Conservation (phyloP, 2,113 vertebrate genomes). For the Monopterus albus region DNA sequence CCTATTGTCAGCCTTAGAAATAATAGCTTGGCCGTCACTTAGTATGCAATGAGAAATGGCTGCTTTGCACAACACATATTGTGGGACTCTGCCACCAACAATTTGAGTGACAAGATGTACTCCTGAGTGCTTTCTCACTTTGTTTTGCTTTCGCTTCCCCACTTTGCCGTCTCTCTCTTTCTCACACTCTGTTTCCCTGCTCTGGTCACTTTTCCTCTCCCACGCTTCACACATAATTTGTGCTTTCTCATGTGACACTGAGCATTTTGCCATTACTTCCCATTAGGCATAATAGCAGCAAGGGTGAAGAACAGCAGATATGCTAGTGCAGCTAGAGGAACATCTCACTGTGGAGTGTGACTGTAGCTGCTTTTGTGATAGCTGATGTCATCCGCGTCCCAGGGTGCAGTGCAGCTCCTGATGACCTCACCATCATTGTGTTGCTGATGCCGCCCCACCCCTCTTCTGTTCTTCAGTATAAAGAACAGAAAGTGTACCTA, state of each 20-base stretch:
- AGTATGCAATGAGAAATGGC: constrained; percentile 58
- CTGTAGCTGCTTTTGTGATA: constrained; percentile 27
- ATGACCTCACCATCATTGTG: constrained; percentile 19
- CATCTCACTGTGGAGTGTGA: constrained; percentile 21
- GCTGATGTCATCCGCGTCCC: constrained; percentile 20
- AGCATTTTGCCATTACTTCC: constrained; percentile 65
- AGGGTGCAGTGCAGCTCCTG: constrained; percentile 3
- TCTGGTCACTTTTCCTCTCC: constrained; percentile 57
- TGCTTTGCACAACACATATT: constrained; percentile 42
- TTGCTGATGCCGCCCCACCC: background rate
- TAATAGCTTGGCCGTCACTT: constrained; percentile 51
- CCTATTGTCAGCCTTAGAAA: constrained; percentile 53
- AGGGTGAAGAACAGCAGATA: constrained; percentile 18
- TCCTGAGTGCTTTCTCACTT: constrained; percentile 67
- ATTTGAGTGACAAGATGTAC: constrained; percentile 65
- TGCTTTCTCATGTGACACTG: constrained; percentile 55
- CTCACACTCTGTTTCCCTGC: constrained; percentile 55
- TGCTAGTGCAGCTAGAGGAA: constrained; percentile 31
- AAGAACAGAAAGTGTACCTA: constrained; percentile 2
- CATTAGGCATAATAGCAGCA: constrained; percentile 64
- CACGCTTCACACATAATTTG: constrained; percentile 62
- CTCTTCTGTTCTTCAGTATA: constrained; percentile 6
- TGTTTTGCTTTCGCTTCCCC: constrained; percentile 54
- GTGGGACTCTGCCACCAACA: constrained; percentile 48
- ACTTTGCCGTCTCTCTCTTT: constrained; percentile 38